Base-by-base conservation (phyloP, 2,888 invertebrate genomes). In the Cabera pusaria region DNA sequence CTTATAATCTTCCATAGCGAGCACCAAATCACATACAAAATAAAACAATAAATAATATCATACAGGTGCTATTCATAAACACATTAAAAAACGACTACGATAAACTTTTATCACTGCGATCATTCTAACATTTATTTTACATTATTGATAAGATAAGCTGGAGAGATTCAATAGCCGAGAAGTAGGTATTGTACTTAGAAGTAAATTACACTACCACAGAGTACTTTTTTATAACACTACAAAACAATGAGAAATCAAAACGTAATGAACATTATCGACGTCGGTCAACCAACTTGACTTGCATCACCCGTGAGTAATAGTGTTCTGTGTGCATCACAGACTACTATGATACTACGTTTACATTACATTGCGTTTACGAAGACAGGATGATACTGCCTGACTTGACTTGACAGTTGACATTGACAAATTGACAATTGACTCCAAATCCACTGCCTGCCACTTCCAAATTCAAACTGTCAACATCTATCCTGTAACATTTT, bases 1-100 rank as follows among this genome's bases (percentile, higher is more conserved):
- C 90, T 98, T 98, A 89, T 98, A 99, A 91, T 99, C 99, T 89
- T 98, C 98, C 98, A 98, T 98, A 57, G 56, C 69, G 68, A 74
- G 52, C 64, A 72, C 64, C 66, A 61, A 80, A 68, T 75, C 49
- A 77, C 83, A 84, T 85, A 73, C 71, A 70, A 64, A 59, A 59
- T 60, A 59, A 49, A 52, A 52, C 20, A 27, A 42, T 50, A 33
- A 32, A 18, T 32, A 65, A 58, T 44, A 56, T 59, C 63, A 53
- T 59, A 56, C 60, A 64, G 61, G 69, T 66, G 65, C 73, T 44
- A 59, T 77, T 81, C 79, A 77, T 78, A 79, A 72, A 76, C 78
- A 79, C 74, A 79, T 77, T 72, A 66, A 57, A n/a, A n/a, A 70
- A 64, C 63, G 72, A n/a, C 63, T 68, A 62, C 68, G 68, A 68